Conservation (phyloP, 2,888 invertebrate species). For the Molanna angustata region DNA sequence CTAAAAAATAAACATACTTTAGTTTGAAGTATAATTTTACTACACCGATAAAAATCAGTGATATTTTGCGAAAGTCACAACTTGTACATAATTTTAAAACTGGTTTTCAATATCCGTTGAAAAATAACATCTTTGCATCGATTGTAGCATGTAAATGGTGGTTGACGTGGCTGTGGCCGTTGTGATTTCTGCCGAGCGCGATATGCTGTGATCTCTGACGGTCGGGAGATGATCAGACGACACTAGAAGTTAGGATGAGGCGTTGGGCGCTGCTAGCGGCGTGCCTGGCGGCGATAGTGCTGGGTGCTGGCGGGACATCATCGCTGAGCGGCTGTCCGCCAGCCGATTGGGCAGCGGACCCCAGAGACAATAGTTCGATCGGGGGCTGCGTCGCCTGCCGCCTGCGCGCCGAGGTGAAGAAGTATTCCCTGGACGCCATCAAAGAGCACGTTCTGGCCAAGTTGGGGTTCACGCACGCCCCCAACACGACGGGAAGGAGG, state of each 20-base stretch:
- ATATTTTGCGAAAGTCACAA: too few relatives aligned
- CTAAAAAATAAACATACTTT: too few relatives aligned
- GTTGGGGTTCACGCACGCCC: conserved; percentile 59
- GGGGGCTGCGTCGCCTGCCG: conserved; percentile 58
- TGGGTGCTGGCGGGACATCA: conserved; percentile 1
- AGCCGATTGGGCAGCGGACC: conserved; percentile 43
- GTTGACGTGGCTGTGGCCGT: too few relatives aligned
- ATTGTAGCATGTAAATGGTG: too few relatives aligned
- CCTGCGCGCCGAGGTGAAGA: conserved; percentile 56
- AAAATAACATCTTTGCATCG: too few relatives aligned
- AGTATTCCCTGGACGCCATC: conserved; percentile 60
- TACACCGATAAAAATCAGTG: too few relatives aligned
- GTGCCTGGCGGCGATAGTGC: conserved; percentile 30
- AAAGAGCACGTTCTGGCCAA: conserved; percentile 63
- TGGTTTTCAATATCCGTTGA: too few relatives aligned
- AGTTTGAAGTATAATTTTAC: too few relatives aligned
- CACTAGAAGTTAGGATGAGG: conserved; percentile 38
- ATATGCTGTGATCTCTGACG: too few relatives aligned
- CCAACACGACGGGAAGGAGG: conserved; percentile 60
- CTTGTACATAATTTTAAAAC: too few relatives aligned
- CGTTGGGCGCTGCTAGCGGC: conserved; percentile 36
- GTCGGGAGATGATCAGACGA: conserved; percentile 6
- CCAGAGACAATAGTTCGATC: conserved; percentile 40
- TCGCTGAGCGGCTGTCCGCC: conserved; percentile 17
- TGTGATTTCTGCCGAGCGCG: too few relatives aligned